Evolutionary conservation across 2,113 vertebrate species (phyloP), one percentile per base, ranked within the genome.

Genomic region (Rhineura floridana): DNA sequence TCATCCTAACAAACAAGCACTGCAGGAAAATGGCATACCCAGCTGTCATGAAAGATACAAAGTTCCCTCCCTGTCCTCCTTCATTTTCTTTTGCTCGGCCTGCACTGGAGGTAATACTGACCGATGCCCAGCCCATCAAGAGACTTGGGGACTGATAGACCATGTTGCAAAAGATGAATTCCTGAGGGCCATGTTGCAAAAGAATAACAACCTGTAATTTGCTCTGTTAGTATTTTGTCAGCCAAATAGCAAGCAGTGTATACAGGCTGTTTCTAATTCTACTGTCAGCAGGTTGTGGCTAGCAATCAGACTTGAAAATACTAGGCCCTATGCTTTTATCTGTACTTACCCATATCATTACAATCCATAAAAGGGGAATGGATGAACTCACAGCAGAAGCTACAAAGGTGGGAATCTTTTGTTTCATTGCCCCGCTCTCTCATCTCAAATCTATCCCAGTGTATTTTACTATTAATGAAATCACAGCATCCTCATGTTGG

Each of bases 151-250:
- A 65, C 59, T 85, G 90, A 89, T 80, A 93, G 89, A 86, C 87
- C 67, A 81, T 11, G 83, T 19, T 79, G 87, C 86, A 91, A 72
- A 89, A 91, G 79, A 86, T 72, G 91, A 94, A 91, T 91, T 39
- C 63, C 36, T 19, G 42, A 82, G 59, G 39, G 73, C 85, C 44
- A 75, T 6, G 69, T 19, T 80, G 86, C 88, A 91, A 78, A 90
- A 91, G 55, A 86, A 83, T 90, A 95, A 90, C 92, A 95, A 92
- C 87, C 84, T 90, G 50, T 85, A 92, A 95, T 95, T 95, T 95
- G 21, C 91, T 93, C 93, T 83, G 91, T 90, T 95, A 92, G 77
- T 83, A 91, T 86, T 95, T 94, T 91, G 87, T 91, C 89, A 94
- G 92, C 81, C 90, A 88, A 93, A 93, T 46, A 83, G 88, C 93